These are phyloP conservation scores for Cuniculus paca DNA, from an alignment of 2,797 vertebrate species.

Conservation along the genomic window DNA sequence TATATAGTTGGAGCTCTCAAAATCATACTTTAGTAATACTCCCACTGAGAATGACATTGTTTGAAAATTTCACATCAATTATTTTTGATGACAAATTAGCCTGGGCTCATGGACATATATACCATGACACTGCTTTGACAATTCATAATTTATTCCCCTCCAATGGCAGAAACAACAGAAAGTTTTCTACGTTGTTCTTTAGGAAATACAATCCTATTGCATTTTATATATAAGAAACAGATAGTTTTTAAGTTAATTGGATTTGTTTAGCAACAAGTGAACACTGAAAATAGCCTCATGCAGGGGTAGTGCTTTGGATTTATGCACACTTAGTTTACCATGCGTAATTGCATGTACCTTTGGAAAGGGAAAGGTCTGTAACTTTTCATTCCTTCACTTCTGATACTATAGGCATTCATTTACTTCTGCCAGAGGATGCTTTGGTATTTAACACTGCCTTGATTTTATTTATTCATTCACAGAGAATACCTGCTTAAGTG, in stretches of 20 bases:
- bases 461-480: neutral
- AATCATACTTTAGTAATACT: neutral
- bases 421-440: neutral
- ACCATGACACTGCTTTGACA: neutral
- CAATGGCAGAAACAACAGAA: neutral
- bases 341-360: neutral
- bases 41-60: neutral
- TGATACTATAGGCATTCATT: neutral
- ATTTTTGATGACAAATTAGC: neutral
- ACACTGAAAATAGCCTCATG: neutral
- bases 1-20: neutral
- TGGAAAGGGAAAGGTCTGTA: neutral
- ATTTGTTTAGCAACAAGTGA: slow-evolving; percentile 53
- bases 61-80: neutral
- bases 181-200: neutral
- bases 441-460: neutral
- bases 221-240: neutral
- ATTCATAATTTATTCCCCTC: neutral
- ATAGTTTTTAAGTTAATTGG: neutral
- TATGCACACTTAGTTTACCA: neutral
- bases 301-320: neutral
- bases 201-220: neutral
- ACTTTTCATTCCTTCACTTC: neutral
- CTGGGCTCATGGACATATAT: neutral
- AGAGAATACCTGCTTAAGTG: neutral